phyloP scores from a whole-genome alignment of 1,140 invertebrate species.

The Argopecten irradians region DNA sequence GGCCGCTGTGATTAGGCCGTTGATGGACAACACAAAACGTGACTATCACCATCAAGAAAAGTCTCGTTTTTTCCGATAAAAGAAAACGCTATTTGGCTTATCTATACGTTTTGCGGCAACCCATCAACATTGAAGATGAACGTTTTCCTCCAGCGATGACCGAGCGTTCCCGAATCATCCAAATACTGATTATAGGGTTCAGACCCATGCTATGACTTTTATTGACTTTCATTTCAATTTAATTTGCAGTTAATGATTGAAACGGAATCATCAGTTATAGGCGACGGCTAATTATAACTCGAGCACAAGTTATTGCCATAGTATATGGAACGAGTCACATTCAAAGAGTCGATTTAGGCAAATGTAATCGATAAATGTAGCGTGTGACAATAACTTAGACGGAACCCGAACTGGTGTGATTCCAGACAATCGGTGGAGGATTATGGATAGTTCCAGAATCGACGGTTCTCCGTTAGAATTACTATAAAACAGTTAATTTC shows the following conservation, averaged over 20 bases:
- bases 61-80: conserved; percentile 21
- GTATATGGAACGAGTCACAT: conserved; percentile 16
- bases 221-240: conserved; percentile 23
- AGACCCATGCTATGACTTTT: not conserved
- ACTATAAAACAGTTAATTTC: conserved; percentile 58
- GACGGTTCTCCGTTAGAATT: conserved; percentile 46
- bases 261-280: conserved; percentile 5
- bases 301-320: not conserved
- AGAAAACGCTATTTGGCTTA: conserved; percentile 10
- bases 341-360: not conserved
- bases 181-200: not conserved
- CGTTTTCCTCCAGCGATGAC: not conserved
- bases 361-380: conserved; percentile 2
- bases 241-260: conserved; percentile 23
- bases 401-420: not conserved
- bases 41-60: conserved; percentile 9
- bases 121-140: conserved; percentile 12
- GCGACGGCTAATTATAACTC: conserved; percentile 20
- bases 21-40: conserved; percentile 15
- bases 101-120: not conserved
- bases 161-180: not conserved
- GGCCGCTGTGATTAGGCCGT: not conserved
- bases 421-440: not conserved
- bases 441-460: conserved; percentile 24
- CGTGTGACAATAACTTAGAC: conserved; percentile 21